phyloP scores from a whole-genome alignment of 2,888 invertebrate species.

The Cancer borealis region DNA sequence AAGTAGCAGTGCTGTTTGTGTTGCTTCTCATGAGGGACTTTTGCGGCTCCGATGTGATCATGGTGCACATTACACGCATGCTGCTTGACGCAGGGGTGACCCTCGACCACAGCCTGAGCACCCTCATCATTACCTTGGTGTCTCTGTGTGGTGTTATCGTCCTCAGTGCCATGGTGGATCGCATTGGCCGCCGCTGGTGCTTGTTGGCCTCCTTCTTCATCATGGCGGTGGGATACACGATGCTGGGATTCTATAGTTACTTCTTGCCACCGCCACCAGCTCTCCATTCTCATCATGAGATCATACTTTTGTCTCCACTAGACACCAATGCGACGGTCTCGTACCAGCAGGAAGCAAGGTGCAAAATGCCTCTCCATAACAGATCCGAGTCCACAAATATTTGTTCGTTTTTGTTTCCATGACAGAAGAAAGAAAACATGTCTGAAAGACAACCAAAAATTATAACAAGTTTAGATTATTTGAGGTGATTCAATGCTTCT shows the following conservation, averaged over 20 bases:
- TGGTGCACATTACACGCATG: slow-evolving; percentile 42
- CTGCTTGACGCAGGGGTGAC: slow-evolving; percentile 45
- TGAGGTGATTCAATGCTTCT: too few species aligned
- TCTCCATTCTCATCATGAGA: not conserved
- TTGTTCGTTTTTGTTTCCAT: too few species aligned
- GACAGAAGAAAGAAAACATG: too few species aligned
- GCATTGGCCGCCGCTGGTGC: slow-evolving; percentile 57
- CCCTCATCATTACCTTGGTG: slow-evolving; percentile 28
- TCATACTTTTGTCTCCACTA: not conserved
- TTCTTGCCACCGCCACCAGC: not conserved
- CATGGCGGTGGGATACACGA: not conserved
- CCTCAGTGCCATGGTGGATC: slow-evolving; percentile 31
- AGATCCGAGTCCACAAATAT: too few species aligned
- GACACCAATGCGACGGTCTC: not conserved
- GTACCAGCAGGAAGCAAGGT: not conserved
- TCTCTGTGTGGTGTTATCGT: slow-evolving; percentile 30
- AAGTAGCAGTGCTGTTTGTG: not conserved
- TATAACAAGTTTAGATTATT: too few species aligned
- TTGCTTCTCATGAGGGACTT: slow-evolving; percentile 24
- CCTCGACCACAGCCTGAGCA: slow-evolving; percentile 35
- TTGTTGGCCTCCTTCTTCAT: slow-evolving; percentile 44
- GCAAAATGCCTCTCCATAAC: too few species aligned
- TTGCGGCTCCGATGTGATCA: slow-evolving; percentile 56
- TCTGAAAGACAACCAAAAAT: too few species aligned
- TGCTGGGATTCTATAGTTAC: slow-evolving; percentile 40